Base-by-base conservation (phyloP, 2,888 invertebrate genomes). In the Deilephila porcellus region DNA sequence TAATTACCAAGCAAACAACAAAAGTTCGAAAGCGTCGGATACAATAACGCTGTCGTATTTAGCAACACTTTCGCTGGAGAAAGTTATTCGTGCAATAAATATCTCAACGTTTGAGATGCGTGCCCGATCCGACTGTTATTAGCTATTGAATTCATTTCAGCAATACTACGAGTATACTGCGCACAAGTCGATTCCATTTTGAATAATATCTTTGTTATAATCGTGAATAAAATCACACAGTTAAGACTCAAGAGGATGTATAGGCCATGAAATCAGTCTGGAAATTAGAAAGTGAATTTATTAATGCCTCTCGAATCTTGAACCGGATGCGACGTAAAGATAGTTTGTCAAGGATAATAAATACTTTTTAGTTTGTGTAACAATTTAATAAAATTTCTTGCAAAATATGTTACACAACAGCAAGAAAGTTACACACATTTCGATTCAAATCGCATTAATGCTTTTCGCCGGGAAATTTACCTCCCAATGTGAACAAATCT, bases 31-130 rank as follows among this genome's bases (percentile, higher is more conserved):
- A 93, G 92, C 90, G 90, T 87, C 86, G 87, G 88, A 87, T 87
- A 83, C 85, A 88, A 89, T 90, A 90, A 88, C 84, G 84, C 83
- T 85, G 83, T 84, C 81, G 79, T 85, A 85, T 87, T 92, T 90
- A 92, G 91, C 83, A 88, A 91, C 90, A 93, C 93, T 94, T 94
- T 94, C 93, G 84, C 93, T 82, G 84, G 93, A 88, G 94, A 94
- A 93, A 94, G 93, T 90, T 85, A 89, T 90, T 93, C 90, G 90
- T 88, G 90, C 91, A 89, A 90, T 88, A 90, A 92, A 90, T 88
- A 87, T 90, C 88, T 90, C 91, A 91, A 90, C 91, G 87, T 89
- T 85, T 81, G 78, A 85, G 85, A 86, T 81, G 83, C 82, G 77
- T 73, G 72, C 72, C 67, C 56, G 67, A 73, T 59, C 59, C 25